Evolutionary conservation across 2,113 vertebrate genomes (phyloP).

Genomic region (Atractosteus spatula): DNA sequence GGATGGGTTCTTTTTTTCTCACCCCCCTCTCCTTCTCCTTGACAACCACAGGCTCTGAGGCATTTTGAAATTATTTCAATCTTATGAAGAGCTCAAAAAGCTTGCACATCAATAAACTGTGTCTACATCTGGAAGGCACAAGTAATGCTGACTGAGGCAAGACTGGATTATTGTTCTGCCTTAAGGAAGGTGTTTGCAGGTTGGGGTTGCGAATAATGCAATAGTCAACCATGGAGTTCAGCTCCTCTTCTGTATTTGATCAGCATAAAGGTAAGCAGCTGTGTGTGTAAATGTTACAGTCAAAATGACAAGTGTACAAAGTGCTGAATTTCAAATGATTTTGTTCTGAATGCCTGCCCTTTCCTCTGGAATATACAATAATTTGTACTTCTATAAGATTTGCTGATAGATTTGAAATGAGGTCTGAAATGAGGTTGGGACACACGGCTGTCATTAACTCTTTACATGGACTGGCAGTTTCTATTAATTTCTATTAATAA

Average conservation of each 20-base stretch:
- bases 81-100: not conserved
- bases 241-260: constrained; percentile 77
- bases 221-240: constrained; percentile 77
- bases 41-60: not conserved
- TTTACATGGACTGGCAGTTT: too few relatives aligned
- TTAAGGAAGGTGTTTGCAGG: not conserved
- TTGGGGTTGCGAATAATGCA: constrained; percentile 37
- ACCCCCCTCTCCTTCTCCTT: not conserved
- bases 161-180: not conserved
- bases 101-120: not conserved
- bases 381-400: too few relatives aligned
- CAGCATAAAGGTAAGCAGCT: constrained; percentile 77
- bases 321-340: too few relatives aligned
- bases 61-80: not conserved
- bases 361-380: too few relatives aligned
- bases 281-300: constrained; percentile 12
- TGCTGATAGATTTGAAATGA: too few relatives aligned
- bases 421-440: too few relatives aligned
- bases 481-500: too few relatives aligned
- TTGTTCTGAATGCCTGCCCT: too few relatives aligned
- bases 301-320: too few relatives aligned
- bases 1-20: too few relatives aligned
- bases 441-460: too few relatives aligned
- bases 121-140: too few relatives aligned
- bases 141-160: not conserved